phyloP scores from a whole-genome alignment of 1,140 invertebrate species.

The Frieseomelitta varia region DNA sequence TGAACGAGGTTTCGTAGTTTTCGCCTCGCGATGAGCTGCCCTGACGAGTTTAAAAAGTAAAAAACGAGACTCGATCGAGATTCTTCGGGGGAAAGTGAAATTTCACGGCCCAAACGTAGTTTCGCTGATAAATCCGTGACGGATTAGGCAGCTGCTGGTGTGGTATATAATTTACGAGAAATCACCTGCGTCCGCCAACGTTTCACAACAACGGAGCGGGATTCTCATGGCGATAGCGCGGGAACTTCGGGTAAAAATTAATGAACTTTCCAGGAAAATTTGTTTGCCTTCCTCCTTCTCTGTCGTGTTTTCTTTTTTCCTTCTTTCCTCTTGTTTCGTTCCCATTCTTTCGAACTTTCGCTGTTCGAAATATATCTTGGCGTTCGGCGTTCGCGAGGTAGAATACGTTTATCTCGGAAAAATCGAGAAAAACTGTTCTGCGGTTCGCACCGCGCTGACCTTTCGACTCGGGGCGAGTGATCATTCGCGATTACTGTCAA shows the following conservation, averaged over 20 bases:
- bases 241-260: constrained; percentile 8
- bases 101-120: neutral
- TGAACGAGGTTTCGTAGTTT: neutral
- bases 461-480: too few relatives aligned
- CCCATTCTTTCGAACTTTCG: neutral
- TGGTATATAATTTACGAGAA: neutral
- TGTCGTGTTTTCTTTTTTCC: too few relatives aligned
- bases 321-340: too few relatives aligned
- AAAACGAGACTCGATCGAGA: neutral
- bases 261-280: neutral
- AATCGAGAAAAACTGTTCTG: neutral
- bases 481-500: neutral
- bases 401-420: neutral
- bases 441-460: neutral
- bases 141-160: neutral
- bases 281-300: neutral
- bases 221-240: neutral
- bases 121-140: neutral
- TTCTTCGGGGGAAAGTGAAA: neutral
- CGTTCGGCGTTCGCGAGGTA: neutral
- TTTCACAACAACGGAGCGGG: neutral
- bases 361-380: neutral
- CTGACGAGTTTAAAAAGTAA: neutral
- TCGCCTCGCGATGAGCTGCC: neutral
- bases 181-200: neutral